Evolutionary conservation across 2,113 vertebrate genomes (phyloP).

Genomic region (Bagarius yarrelli): DNA sequence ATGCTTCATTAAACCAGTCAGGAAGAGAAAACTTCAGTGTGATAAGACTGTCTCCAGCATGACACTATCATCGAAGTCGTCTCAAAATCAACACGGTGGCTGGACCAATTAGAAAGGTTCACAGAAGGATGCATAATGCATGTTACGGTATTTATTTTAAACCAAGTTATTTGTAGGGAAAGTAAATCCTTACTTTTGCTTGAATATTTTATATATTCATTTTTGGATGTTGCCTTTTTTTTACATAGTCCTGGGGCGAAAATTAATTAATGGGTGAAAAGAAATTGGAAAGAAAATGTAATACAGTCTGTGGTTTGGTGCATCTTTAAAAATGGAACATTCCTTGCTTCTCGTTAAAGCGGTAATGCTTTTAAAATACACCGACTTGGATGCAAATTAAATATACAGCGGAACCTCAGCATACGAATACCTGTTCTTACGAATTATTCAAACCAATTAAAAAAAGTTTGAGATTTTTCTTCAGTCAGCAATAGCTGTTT

Average conservation of each 20-base stretch:
- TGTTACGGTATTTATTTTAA: slow-evolving; percentile 39
- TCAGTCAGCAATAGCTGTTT: too few species aligned
- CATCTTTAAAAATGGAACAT: slow-evolving; percentile 15
- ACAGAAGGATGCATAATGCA: slow-evolving; percentile 26
- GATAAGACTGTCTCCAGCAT: slow-evolving; percentile 6
- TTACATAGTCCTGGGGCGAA: slow-evolving; percentile 44
- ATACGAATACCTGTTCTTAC: too few species aligned
- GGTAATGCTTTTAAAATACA: neutral
- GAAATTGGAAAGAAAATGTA: slow-evolving; percentile 30
- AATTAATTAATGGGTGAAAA: slow-evolving; percentile 52
- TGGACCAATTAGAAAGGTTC: slow-evolving; percentile 39
- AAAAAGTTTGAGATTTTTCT: too few species aligned
- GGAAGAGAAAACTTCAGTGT: neutral
- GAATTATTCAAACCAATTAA: too few species aligned
- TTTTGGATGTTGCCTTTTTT: slow-evolving; percentile 38
- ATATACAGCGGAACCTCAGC: too few species aligned
- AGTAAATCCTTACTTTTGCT: slow-evolving; percentile 27
- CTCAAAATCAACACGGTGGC: slow-evolving; percentile 7
- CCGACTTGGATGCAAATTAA: neutral
- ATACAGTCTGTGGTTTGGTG: slow-evolving; percentile 9
- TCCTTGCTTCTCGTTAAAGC: neutral
- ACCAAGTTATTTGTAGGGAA: neutral
- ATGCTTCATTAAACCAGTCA: neutral
- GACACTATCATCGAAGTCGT: slow-evolving; percentile 1
- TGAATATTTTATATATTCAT: slow-evolving; percentile 15